Percentiles rank a stretch among this genome's conserved stretches.
Evolutionary conservation across 2,113 vertebrate genomes (phyloP).

Genomic region (Lepus europaeus): DNA sequence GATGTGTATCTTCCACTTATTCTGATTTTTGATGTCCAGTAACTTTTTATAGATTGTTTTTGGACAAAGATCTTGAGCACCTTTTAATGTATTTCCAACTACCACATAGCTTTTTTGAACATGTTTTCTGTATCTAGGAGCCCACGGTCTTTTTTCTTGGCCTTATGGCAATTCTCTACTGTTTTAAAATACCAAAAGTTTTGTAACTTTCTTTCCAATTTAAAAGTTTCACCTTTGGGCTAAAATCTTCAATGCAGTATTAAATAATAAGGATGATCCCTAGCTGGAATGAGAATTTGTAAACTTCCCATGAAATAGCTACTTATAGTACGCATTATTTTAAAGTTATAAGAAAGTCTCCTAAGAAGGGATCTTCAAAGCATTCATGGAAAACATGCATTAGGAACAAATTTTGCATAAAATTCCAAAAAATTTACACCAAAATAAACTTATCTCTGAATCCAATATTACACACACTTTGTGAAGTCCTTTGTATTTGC

Average conservation of each 20-base stretch:
- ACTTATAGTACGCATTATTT: neutral
- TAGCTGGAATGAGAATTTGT: constrained; percentile 7
- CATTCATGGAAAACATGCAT: too few species aligned
- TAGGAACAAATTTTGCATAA: too few species aligned
- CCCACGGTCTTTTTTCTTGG: neutral
- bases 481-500: neutral
- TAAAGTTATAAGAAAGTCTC: neutral
- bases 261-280: neutral
- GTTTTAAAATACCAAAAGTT: neutral
- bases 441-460: too few species aligned
- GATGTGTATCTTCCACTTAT: neutral
- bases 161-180: neutral
- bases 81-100: neutral
- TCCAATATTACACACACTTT: too few species aligned
- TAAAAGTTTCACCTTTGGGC: neutral
- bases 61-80: neutral
- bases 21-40: neutral
- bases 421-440: too few species aligned
- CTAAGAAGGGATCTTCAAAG: too few species aligned
- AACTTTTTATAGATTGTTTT: neutral
- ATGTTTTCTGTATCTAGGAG: neutral
- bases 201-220: neutral
- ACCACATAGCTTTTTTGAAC: neutral
- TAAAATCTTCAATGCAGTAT: neutral
- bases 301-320: neutral